Evolutionary conservation across 1,140 invertebrate genomes (phyloP), one percentile per base, ranked within the genome.

Genomic region (Neodiprion virginianus): DNA sequence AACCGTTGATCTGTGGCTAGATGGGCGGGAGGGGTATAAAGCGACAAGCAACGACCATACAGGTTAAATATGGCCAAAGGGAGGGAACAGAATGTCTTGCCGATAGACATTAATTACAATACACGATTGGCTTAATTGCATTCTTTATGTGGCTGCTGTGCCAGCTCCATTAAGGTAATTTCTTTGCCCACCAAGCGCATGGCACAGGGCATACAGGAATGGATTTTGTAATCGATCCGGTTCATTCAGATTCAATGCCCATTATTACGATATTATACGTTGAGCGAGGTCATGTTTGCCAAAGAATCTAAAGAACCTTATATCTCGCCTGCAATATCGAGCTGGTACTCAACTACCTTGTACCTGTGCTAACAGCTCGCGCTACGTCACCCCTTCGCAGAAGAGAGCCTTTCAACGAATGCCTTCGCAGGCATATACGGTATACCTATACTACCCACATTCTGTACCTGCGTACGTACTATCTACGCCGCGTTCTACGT

Each of bases 71-170:
- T 61, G 53, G 53, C 53, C 53, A 61, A 61, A 61, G 53, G 53
- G 53, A 61, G 53, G 53, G 53, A 61, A 17, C 53, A 61, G 53
- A 61, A 61, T 61, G 53, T 61, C 53, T 14, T 12, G 11, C 53
- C 5, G 53, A 61, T 61, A 61, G 74, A 77, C 80, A 77, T 80
- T 82, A 82, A 83, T 83, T 81, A 82, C 79, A 81, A 78, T 79
- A 78, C 78, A 77, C 77, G 81, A 83, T 83, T 82, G 79, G 77
- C 79, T 83, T 83, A 83, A 83, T 83, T 83, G 76, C 81, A 81
- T 81, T 83, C 79, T 83, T 83, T 83, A 83, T 83, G 82, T 80
- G 49, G 23, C 70, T 67, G 72, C 74, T 49, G 68, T 71, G 78
- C 76, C 72, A 77, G n/a, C 71, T 75, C 75, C 74, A 75, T 74